Percentiles rank a stretch among this genome's conserved stretches.
These are phyloP conservation scores for Xylocopa sonorina DNA, from an alignment of 1,140 invertebrate genomes.

Conservation along the genomic window DNA sequence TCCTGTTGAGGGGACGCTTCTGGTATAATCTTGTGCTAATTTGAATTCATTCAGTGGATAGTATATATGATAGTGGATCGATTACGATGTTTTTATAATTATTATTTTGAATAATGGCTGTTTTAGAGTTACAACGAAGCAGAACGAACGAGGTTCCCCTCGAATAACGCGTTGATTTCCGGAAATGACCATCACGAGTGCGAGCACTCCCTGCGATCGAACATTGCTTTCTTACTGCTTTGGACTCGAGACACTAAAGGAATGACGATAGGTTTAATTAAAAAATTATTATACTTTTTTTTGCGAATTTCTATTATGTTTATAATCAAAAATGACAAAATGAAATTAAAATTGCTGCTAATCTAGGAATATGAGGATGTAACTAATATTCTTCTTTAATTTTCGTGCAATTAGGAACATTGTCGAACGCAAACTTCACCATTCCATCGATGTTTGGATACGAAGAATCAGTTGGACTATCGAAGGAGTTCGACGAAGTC, in stretches of 20 bases:
- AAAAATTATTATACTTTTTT: not conserved
- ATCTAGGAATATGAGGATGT: too few relatives aligned
- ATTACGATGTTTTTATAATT: too few relatives aligned
- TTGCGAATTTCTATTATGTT: not conserved
- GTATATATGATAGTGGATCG: too few relatives aligned
- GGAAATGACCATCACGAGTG: conserved; percentile 55
- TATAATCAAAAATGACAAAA: too few relatives aligned
- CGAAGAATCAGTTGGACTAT: conserved; percentile 12
- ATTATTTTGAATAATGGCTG: too few relatives aligned
- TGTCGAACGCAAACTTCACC: conserved; percentile 39
- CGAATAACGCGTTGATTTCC: conserved; percentile 16
- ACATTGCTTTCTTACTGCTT: conserved; percentile 49
- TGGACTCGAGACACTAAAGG: conserved; percentile 62
- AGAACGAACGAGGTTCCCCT: not conserved
- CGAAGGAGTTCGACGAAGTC: not conserved
- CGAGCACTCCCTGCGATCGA: conserved; percentile 50
- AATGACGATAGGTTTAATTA: conserved; percentile 65
- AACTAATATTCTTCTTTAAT: not conserved
- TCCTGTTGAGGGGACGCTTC: conserved; percentile 59
- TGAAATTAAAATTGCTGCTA: too few relatives aligned
- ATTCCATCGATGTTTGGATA: conserved; percentile 23
- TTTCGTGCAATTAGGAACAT: not conserved
- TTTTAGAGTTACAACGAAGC: conserved; percentile 56
- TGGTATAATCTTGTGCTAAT: conserved; percentile 36
- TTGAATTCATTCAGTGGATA: too few relatives aligned